Conservation (phyloP, 2,797 vertebrate species). For the Malurus splendens region DNA sequence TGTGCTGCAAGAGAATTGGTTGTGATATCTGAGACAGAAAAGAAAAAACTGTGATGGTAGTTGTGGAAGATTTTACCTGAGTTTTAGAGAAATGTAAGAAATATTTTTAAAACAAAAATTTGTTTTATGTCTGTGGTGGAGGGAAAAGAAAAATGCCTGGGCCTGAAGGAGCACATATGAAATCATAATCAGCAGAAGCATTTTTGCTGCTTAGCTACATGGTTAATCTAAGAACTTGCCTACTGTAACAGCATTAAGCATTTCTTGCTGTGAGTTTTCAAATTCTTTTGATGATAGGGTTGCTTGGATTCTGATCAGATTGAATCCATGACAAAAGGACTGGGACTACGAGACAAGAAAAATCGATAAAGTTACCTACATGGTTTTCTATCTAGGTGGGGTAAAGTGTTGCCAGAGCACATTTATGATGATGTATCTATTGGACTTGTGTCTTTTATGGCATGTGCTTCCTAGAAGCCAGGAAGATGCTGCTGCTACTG, state of each 20-base stretch:
- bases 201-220: neutral
- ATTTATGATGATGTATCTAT: accelerated
- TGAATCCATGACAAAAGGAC: neutral
- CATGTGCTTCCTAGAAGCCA: neutral
- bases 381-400: neutral
- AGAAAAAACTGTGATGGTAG: neutral
- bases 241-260: neutral
- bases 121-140: neutral
- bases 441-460: neutral
- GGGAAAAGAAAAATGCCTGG: neutral
- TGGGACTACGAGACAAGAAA: neutral
- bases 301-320: neutral
- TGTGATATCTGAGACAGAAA: neutral
- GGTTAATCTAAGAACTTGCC: neutral
- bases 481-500: neutral
- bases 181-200: neutral
- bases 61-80: neutral
- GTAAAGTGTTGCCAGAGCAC: neutral
- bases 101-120: neutral
- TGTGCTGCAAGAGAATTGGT: neutral
- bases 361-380: neutral
- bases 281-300: neutral
- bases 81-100: neutral
- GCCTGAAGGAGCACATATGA: neutral
- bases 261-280: neutral